A percentile compares a stretch with the other conserved stretches of the same genome.
These are phyloP conservation scores for Leucozona laternaria DNA, from an alignment of 2,888 invertebrate species.

Conservation along the genomic window DNA sequence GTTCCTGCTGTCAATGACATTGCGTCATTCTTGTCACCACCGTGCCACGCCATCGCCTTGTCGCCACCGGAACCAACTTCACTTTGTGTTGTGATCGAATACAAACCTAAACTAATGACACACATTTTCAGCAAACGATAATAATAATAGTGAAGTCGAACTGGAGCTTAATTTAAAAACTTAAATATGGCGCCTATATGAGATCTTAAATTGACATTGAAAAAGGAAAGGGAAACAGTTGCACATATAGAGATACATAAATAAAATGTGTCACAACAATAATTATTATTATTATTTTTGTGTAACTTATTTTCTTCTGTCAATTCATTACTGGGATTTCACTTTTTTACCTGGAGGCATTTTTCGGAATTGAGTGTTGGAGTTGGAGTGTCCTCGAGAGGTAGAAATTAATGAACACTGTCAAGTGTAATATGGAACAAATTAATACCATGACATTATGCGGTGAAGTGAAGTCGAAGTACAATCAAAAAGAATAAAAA, in stretches of 20 bases:
- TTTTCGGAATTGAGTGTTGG: neutral
- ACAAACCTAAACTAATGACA: slow-evolving; percentile 40
- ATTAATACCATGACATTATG: slow-evolving; percentile 32
- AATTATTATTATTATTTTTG: slow-evolving; percentile 7
- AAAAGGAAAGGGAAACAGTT: slow-evolving; percentile 51
- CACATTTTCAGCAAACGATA: neutral
- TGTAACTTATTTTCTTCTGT: slow-evolving; percentile 28
- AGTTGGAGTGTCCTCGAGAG: slow-evolving; percentile 43
- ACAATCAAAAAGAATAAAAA: slow-evolving; percentile 14
- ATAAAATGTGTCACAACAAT: slow-evolving; percentile 63
- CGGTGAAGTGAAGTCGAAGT: slow-evolving; percentile 21
- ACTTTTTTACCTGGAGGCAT: slow-evolving; percentile 9
- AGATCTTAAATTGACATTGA: slow-evolving; percentile 57
- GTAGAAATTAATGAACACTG: slow-evolving; percentile 64
- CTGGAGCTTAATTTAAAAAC: neutral
- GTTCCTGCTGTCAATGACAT: slow-evolving; percentile 27
- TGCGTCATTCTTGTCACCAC: slow-evolving; percentile 48
- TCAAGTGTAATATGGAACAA: slow-evolving; percentile 56
- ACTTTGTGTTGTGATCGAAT: slow-evolving; percentile 6
- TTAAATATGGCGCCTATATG: slow-evolving; percentile 8
- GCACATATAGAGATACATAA: neutral
- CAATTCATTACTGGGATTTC: slow-evolving; percentile 6
- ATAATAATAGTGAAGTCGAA: neutral
- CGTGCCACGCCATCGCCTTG: no score
- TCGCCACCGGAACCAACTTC: slow-evolving; percentile 34